phyloP scores from a whole-genome alignment of 2,113 vertebrate genomes.

The Carassius gibelio region DNA sequence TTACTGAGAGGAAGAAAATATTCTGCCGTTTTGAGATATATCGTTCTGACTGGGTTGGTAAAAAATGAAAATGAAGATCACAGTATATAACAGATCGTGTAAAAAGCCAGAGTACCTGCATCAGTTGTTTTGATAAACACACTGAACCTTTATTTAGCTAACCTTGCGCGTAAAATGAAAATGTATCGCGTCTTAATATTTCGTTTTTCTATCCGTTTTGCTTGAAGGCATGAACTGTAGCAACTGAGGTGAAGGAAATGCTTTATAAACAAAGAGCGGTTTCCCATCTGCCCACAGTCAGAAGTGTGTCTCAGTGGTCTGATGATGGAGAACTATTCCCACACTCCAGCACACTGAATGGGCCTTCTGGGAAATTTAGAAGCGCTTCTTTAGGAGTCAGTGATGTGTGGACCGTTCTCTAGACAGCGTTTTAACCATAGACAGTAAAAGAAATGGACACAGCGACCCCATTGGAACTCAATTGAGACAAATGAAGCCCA shows the following conservation, averaged over 20 bases:
- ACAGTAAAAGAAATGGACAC: too few relatives aligned
- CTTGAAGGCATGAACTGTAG: neutral
- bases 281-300: conserved; percentile 49
- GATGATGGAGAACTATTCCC: conserved; percentile 41
- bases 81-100: too few relatives aligned
- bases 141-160: neutral
- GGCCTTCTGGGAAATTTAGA: conserved; percentile 54
- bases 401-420: conserved; percentile 38
- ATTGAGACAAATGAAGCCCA: too few relatives aligned
- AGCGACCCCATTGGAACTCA: too few relatives aligned
- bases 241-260: neutral
- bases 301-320: conserved; percentile 26
- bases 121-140: neutral
- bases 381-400: conserved; percentile 43
- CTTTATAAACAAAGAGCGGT: conserved; percentile 31
- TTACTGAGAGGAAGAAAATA: neutral
- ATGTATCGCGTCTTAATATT: neutral
- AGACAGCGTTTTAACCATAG: conserved; percentile 23
- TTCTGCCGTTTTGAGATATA: neutral
- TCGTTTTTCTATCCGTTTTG: neutral
- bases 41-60: neutral
- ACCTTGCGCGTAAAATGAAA: neutral
- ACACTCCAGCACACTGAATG: conserved; percentile 45
- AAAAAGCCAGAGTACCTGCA: neutral
- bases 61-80: neutral